Evolutionary conservation across 2,888 invertebrate genomes (phyloP), one percentile per base, ranked within the genome.

Genomic region (Augiades crinisus): DNA sequence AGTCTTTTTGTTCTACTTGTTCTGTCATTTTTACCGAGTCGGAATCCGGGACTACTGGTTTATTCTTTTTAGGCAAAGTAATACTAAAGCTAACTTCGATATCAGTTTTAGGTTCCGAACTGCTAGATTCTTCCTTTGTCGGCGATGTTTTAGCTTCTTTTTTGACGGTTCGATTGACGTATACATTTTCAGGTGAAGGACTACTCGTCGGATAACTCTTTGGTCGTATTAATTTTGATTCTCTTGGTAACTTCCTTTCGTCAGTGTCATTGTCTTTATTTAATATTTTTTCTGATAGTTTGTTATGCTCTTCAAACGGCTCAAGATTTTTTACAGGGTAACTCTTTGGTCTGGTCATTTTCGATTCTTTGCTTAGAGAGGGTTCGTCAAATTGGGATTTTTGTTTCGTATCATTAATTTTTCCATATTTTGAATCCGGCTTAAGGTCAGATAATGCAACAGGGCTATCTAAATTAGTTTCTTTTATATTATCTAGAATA

Each of bases 171-270:
- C 79, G 78, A 57, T 58, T 73, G 21, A 77, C 52, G 58, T 76
- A 81, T 14, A 77, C 68, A 68, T 88, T 89, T 64, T 89, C 88
- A 16, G 86, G 86, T 5, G 83, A 82, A 13, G 83, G 80, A 61
- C 78, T 84, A 60, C 80, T 78, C 4, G 82, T 82, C n/a, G 92
- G 92, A 67, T 92, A 92, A 70, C 92, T 92, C 64, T 92, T 92
- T 12, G 92, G 92, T 17, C 92, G 81, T 52, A 90, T 77, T 37
- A 92, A 70, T 63, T 80, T 85, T 1, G 90, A 89, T 65, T 90
- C 90, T 51, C 75, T 70, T 17, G 68, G 63, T 40, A 65, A 55
- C 47, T 64, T 67, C 50, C 65, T 72, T 21, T 66, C 61, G 12
- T 58, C 52, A 6, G 36, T 36, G 37, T 57, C 56, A 22, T 45